phyloP scores from a whole-genome alignment of 53 echinoderm and acorn worm genomes.

The Arbacia lixula region DNA sequence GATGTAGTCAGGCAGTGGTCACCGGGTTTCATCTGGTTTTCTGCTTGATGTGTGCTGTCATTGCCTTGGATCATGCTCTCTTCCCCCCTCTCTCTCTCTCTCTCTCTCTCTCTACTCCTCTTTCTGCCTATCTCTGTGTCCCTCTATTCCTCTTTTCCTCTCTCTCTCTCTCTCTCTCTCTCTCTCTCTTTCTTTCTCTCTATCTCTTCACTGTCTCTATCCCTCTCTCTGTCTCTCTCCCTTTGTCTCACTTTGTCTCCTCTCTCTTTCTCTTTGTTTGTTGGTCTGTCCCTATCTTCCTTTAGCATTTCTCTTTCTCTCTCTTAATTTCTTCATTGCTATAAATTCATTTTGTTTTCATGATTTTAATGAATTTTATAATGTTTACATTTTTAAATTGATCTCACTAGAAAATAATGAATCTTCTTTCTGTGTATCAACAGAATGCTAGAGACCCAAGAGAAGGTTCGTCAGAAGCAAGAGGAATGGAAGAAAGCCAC shows the following conservation, averaged over 20 bases:
- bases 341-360: background rate
- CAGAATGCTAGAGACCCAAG: constrained; percentile 73
- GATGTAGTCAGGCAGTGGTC: constrained; percentile 3
- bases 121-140: background rate
- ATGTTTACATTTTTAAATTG: background rate
- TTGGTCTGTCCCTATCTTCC: background rate
- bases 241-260: background rate
- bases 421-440: too few species aligned
- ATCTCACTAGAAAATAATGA: too few species aligned
- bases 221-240: background rate
- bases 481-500: constrained; percentile 79
- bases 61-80: too few species aligned
- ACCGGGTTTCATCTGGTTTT: too few species aligned
- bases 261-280: background rate
- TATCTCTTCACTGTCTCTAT: background rate
- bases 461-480: constrained; percentile 83
- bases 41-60: too few species aligned
- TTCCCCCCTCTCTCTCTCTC: background rate
- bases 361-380: background rate
- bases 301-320: background rate
- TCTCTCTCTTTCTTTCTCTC: background rate
- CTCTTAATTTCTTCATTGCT: background rate
- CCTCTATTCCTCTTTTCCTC: too few species aligned
- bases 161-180: too few species aligned
- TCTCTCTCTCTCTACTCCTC: background rate